Conservation (phyloP, 2,888 invertebrate genomes). For the Mythimna vitellina region DNA sequence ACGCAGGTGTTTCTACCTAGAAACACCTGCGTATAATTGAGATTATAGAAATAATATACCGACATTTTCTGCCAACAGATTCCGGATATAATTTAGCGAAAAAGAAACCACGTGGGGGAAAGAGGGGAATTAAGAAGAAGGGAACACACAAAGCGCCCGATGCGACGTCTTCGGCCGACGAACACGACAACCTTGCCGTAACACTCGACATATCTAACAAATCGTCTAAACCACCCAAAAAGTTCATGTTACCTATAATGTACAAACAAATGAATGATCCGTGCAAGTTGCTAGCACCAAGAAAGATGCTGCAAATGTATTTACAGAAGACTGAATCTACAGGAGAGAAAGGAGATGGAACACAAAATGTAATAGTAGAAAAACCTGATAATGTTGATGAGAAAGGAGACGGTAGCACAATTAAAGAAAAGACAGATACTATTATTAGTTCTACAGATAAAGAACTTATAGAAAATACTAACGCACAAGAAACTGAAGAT, state of each 20-base stretch:
- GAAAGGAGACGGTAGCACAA: conserved; percentile 17
- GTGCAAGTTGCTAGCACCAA: conserved; percentile 58
- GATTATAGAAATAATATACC: background rate
- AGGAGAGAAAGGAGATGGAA: conserved; percentile 29
- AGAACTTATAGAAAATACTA: conserved; percentile 10
- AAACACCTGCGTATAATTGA: no score
- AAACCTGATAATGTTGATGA: conserved; percentile 18
- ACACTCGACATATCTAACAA: conserved; percentile 41
- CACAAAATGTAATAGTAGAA: conserved; percentile 7
- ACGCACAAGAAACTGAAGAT: conserved; percentile 5
- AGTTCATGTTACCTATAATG: conserved; percentile 75
- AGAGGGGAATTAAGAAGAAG: conserved; percentile 47
- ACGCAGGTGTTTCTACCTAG: no score
- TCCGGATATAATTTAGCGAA: conserved; percentile 31
- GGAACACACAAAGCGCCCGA: background rate
- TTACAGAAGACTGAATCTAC: conserved; percentile 54
- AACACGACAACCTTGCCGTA: conserved; percentile 62
- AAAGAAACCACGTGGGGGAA: conserved; percentile 33
- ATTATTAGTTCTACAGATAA: background rate
- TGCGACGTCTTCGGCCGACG: conserved; percentile 35
- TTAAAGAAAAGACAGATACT: conserved; percentile 4
- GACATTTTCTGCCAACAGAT: conserved; percentile 27
- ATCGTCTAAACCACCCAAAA: conserved; percentile 67
- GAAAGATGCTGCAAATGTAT: conserved; percentile 69
- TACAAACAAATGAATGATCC: conserved; percentile 65